Evolutionary conservation across 37 sponge, comb jelly and placozoan species (phyloP).

Genomic region (Hexactinellida sp.): DNA sequence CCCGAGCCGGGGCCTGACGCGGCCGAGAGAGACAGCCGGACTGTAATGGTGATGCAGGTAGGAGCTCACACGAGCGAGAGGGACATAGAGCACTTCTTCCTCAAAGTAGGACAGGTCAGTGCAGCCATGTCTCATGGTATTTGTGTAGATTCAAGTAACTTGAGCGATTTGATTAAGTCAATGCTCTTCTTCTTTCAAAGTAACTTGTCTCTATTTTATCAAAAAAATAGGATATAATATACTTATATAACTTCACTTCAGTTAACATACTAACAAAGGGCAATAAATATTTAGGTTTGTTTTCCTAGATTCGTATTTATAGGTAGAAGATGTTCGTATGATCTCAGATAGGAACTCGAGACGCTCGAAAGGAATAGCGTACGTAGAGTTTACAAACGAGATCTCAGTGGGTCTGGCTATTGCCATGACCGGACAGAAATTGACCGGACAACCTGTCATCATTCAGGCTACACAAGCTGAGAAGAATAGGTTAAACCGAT

Average conservation of each 20-base stretch:
- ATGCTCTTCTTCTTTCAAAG: no score
- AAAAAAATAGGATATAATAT: no score
- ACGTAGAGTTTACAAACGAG: constrained; percentile 79
- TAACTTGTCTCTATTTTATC: no score
- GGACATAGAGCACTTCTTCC: constrained; percentile 83
- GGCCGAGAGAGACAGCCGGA: constrained; percentile 70
- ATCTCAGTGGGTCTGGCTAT: constrained; percentile 54
- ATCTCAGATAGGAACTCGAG: constrained; percentile 88
- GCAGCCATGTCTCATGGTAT: no score
- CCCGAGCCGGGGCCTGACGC: constrained; percentile 58
- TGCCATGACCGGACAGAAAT: constrained; percentile 53
- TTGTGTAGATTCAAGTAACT: no score
- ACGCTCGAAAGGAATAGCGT: constrained; percentile 93
- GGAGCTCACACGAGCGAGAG: constrained; percentile 42
- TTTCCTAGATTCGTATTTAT: no score
- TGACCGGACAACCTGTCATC: constrained; percentile 80
- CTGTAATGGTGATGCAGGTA: constrained; percentile 97
- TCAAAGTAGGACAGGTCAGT: constrained; percentile 55
- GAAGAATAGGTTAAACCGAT: constrained; percentile 62
- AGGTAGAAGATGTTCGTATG: constrained; percentile 69
- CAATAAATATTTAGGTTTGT: no score
- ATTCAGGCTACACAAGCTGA: constrained; percentile 91
- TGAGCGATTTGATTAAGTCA: no score
- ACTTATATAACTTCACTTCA: no score
- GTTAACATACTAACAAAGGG: no score